These are phyloP conservation scores for Grammomys surdaster DNA, from an alignment of 2,113 vertebrate genomes.

Conservation along the genomic window DNA sequence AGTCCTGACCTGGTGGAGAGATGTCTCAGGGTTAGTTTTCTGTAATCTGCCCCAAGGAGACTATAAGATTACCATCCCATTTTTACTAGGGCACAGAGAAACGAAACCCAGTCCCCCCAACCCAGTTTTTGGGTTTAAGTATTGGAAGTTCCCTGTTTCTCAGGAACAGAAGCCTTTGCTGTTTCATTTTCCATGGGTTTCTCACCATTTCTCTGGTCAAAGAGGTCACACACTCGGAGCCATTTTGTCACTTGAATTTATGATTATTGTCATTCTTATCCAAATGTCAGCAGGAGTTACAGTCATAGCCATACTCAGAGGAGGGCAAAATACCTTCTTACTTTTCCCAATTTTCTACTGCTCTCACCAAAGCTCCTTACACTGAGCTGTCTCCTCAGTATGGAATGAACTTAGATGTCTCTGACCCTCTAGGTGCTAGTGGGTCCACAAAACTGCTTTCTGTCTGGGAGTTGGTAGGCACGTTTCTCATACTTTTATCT, in stretches of 20 bases:
- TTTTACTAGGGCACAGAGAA: not conserved
- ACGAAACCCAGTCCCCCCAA: not conserved
- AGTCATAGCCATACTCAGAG: not conserved
- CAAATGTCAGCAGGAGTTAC: not conserved
- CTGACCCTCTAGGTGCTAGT: not conserved
- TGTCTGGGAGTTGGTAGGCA: not conserved
- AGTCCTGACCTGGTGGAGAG: not conserved
- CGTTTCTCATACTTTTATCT: not conserved
- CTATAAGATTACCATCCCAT: not conserved
- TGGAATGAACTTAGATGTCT: not conserved
- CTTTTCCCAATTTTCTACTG: not conserved
- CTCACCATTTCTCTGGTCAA: not conserved
- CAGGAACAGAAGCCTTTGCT: not conserved
- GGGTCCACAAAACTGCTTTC: not conserved
- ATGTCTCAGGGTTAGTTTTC: not conserved
- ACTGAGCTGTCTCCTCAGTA: no score
- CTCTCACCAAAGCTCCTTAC: not conserved
- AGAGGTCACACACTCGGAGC: fast-evolving
- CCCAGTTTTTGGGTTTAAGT: not conserved
- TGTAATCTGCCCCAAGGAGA: not conserved
- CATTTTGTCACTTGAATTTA: not conserved
- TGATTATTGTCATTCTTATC: not conserved
- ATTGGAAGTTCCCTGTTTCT: no score
- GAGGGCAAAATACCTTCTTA: not conserved
- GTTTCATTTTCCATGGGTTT: no score